phyloP scores from a whole-genome alignment of 1,140 invertebrate species.

The Onthophagus taurus region DNA sequence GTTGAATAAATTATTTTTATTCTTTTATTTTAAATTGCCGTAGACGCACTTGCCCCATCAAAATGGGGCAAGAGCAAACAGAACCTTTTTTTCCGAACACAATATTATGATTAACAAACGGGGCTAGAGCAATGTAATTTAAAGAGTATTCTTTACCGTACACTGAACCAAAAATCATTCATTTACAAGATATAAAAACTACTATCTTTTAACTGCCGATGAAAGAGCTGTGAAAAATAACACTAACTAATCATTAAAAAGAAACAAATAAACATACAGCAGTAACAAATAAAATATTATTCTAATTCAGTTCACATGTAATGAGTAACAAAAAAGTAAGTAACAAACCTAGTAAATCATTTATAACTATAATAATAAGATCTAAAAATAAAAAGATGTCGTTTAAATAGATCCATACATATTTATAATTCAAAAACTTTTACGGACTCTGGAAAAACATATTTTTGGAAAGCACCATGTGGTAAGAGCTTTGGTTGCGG shows the following conservation, averaged over 20 bases:
- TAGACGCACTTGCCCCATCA: too few relatives aligned
- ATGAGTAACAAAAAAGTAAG: too few relatives aligned
- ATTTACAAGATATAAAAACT: conserved; percentile 1
- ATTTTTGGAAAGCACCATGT: not conserved
- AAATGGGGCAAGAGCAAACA: not conserved
- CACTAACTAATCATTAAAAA: not conserved
- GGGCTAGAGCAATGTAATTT: not conserved
- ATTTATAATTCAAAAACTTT: conserved; percentile 1
- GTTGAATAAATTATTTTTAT: too few relatives aligned
- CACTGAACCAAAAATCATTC: not conserved
- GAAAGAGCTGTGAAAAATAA: not conserved
- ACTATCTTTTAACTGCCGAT: not conserved
- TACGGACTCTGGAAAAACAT: not conserved
- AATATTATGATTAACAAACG: not conserved
- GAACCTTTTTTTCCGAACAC: not conserved
- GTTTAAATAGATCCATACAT: not conserved
- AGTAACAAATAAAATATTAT: not conserved
- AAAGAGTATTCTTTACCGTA: not conserved
- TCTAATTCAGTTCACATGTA: too few relatives aligned
- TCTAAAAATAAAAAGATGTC: too few relatives aligned
- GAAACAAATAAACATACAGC: not conserved
- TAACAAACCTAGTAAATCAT: too few relatives aligned
- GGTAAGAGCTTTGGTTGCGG: not conserved
- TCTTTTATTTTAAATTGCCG: too few relatives aligned
- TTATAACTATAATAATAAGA: too few relatives aligned